A percentile compares a stretch with the other conserved stretches of the same genome.
These are phyloP conservation scores for Zaprionus taronus DNA, from an alignment of 1,140 invertebrate species.

Conservation along the genomic window DNA sequence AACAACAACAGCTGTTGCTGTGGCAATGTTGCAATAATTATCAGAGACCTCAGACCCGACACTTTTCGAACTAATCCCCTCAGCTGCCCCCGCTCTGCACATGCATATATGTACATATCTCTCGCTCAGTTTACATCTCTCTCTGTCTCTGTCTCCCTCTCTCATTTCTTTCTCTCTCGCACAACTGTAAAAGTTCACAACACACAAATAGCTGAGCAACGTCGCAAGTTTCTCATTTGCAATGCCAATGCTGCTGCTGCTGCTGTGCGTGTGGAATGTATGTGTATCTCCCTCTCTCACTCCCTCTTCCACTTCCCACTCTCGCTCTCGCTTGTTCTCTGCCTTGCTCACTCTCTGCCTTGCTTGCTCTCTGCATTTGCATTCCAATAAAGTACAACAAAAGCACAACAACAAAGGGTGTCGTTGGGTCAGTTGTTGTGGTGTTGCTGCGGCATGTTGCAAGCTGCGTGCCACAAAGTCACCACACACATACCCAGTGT, in stretches of 20 bases:
- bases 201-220: slow-evolving; percentile 5
- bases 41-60: slow-evolving; percentile 28
- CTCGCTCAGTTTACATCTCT: neutral
- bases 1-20: slow-evolving; percentile 22
- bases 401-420: slow-evolving; percentile 39
- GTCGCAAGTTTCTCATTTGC: slow-evolving; percentile 7
- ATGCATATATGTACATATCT: neutral
- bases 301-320: neutral
- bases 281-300: neutral
- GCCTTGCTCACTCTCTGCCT: neutral
- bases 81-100: neutral
- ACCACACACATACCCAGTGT: neutral
- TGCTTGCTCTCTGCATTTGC: slow-evolving; percentile 8
- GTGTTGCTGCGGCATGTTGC: slow-evolving; percentile 4
- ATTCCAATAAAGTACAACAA: slow-evolving; percentile 38
- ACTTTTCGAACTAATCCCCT: neutral
- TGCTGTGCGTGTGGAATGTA: slow-evolving; percentile 7
- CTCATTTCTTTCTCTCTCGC: neutral
- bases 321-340: neutral
- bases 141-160: neutral
- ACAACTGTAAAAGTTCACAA: neutral
- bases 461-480: slow-evolving; percentile 21
- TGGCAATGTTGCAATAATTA: slow-evolving; percentile 67
- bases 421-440: slow-evolving; percentile 49
- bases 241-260: neutral